Evolutionary conservation across 2,888 invertebrate genomes (phyloP).

Genomic region (Harpalus rubripes): DNA sequence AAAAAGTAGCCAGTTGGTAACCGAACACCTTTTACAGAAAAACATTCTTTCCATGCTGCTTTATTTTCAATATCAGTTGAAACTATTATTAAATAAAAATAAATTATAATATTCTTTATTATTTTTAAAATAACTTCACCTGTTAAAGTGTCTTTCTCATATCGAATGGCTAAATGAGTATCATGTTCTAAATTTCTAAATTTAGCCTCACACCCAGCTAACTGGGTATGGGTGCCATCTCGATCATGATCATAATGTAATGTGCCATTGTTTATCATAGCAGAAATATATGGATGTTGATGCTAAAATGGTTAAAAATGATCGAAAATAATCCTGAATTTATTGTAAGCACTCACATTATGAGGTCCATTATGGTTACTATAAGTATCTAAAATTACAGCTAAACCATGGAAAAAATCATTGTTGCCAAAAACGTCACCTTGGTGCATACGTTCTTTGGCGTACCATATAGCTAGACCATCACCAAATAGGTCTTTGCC

Average conservation of each 20-base stretch:
- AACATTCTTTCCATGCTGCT: conserved; percentile 96
- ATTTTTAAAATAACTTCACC: conserved; percentile 78
- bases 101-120: conserved; percentile 14
- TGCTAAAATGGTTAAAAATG: conserved; percentile 82
- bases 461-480: conserved; percentile 98
- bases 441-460: conserved; percentile 85
- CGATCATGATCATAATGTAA: conserved; percentile 98
- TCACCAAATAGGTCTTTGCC: conserved; percentile 98
- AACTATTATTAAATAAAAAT: conserved; percentile 79
- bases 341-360: conserved; percentile 84
- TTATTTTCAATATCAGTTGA: conserved; percentile 95
- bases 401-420: conserved; percentile 94
- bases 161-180: conserved; percentile 93
- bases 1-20: conserved; percentile 97
- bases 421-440: conserved; percentile 94
- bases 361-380: conserved; percentile 99
- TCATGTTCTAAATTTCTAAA: conserved; percentile 95
- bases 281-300: conserved; percentile 98
- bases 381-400: conserved; percentile 97
- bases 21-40: conserved; percentile 91
- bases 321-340: neutral
- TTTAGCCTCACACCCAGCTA: conserved; percentile 98
- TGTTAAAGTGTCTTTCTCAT: conserved; percentile 93
- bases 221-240: conserved; percentile 98
- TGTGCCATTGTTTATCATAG: conserved; percentile 98